Evolutionary conservation across 2,888 invertebrate genomes (phyloP).

Genomic region (Aporophyla nigra): DNA sequence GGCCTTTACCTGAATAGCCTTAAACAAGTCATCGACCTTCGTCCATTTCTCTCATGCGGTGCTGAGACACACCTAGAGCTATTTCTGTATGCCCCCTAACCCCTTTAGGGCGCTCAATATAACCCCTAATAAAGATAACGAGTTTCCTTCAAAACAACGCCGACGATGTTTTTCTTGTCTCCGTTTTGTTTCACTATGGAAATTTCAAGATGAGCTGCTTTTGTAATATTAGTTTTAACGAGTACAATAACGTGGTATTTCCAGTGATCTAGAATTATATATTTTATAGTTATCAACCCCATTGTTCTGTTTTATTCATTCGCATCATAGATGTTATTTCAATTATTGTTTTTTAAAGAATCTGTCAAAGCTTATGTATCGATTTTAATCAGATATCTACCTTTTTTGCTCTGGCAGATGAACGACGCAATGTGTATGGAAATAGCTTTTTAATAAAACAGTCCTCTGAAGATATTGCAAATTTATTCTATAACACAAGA

Average conservation of each 20-base stretch:
- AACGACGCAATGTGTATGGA: slow-evolving; percentile 30
- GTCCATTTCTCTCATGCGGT: slow-evolving; percentile 31
- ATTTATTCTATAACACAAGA: slow-evolving; percentile 44
- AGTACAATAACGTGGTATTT: background rate
- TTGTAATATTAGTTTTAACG: slow-evolving; percentile 37
- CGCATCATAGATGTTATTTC: background rate
- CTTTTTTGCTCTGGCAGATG: background rate
- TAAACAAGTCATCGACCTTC: slow-evolving; percentile 53
- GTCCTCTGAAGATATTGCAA: slow-evolving; percentile 41
- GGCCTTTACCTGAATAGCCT: slow-evolving; percentile 43
- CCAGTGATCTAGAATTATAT: background rate
- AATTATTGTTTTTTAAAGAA: background rate
- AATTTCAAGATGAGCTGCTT: slow-evolving; percentile 35
- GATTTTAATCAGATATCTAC: background rate
- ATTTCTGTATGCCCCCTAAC: slow-evolving; percentile 53
- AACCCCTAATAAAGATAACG: slow-evolving; percentile 76
- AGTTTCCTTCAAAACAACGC: slow-evolving; percentile 75
- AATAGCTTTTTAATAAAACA: slow-evolving; percentile 43
- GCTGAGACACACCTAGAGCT: slow-evolving; percentile 52
- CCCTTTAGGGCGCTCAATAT: slow-evolving; percentile 70
- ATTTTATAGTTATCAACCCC: background rate
- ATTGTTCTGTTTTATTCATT: background rate
- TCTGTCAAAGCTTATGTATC: background rate
- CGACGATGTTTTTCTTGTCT: slow-evolving; percentile 71
- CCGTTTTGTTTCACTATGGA: slow-evolving; percentile 29